These are phyloP conservation scores for Malurus elegans DNA, from an alignment of 2,113 vertebrate genomes.

Conservation along the genomic window DNA sequence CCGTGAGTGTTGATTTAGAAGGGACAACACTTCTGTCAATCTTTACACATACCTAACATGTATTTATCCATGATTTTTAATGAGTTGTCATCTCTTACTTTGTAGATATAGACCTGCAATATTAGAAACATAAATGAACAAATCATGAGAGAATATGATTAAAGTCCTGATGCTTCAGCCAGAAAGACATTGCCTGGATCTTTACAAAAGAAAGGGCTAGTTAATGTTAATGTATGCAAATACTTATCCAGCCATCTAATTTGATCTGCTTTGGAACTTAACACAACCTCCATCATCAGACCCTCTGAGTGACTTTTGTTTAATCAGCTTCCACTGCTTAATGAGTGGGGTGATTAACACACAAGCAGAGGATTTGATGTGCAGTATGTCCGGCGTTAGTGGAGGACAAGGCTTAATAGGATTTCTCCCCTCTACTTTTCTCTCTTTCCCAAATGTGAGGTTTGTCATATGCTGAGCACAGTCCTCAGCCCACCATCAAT, in stretches of 20 bases:
- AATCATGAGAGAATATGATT: neutral
- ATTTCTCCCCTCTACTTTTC: neutral
- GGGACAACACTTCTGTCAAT: neutral
- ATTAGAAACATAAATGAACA: neutral
- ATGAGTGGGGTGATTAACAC: conserved; percentile 19
- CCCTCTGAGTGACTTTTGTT: conserved; percentile 14
- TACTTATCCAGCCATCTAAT: conserved; percentile 47
- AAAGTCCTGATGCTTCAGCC: neutral
- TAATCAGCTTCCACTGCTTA: conserved; percentile 43
- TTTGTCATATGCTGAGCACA: neutral
- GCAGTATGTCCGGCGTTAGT: neutral
- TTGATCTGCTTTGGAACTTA: conserved; percentile 19
- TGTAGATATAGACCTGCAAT: neutral
- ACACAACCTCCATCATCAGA: neutral
- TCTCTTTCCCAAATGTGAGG: neutral
- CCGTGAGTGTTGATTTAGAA: neutral
- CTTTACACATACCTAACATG: neutral
- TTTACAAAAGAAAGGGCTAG: neutral
- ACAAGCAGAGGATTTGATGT: neutral
- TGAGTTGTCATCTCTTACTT: neutral
- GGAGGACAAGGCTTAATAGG: neutral
- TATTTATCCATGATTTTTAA: neutral
- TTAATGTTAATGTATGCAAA: conserved; percentile 43
- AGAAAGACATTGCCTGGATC: neutral
- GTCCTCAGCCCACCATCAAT: neutral